Conservation (phyloP, 2,797 vertebrate species). For the Heliangelus exortis region DNA sequence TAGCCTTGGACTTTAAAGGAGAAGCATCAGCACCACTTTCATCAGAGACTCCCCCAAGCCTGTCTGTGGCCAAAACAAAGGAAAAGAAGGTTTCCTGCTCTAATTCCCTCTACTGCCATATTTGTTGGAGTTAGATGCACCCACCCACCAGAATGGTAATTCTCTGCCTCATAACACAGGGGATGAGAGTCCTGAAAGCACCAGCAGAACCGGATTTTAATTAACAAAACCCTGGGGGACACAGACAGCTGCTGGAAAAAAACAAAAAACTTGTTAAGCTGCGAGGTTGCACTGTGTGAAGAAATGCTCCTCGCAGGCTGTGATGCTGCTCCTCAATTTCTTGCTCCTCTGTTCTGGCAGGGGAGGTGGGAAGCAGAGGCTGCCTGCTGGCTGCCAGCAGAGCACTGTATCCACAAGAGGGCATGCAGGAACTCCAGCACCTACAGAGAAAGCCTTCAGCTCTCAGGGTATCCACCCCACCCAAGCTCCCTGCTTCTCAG, state of each 20-base stretch:
- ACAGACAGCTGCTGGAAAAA: slow-evolving; percentile 51
- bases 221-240: slow-evolving; percentile 59
- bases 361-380: not conserved
- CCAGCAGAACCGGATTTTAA: slow-evolving; percentile 55
- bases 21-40: not conserved
- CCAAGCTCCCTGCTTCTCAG: not conserved
- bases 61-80: slow-evolving; percentile 32
- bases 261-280: not conserved
- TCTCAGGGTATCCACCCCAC: not conserved
- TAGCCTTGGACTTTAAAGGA: not conserved
- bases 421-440: slow-evolving; percentile 38
- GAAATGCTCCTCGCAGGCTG: not conserved
- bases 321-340: not conserved
- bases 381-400: slow-evolving; percentile 13
- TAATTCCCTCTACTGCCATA: not conserved
- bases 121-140: slow-evolving; percentile 22
- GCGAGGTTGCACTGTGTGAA: not conserved
- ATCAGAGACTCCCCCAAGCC: not conserved
- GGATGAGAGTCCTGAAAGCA: slow-evolving; percentile 35
- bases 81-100: slow-evolving; percentile 11
- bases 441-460: not conserved
- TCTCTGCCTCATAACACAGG: slow-evolving; percentile 62
- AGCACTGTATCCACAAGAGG: slow-evolving; percentile 36
- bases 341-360: not conserved
- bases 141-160: slow-evolving; percentile 24